Conservation (phyloP, 2,113 vertebrate genomes). For the Tilapia sparmanii region DNA sequence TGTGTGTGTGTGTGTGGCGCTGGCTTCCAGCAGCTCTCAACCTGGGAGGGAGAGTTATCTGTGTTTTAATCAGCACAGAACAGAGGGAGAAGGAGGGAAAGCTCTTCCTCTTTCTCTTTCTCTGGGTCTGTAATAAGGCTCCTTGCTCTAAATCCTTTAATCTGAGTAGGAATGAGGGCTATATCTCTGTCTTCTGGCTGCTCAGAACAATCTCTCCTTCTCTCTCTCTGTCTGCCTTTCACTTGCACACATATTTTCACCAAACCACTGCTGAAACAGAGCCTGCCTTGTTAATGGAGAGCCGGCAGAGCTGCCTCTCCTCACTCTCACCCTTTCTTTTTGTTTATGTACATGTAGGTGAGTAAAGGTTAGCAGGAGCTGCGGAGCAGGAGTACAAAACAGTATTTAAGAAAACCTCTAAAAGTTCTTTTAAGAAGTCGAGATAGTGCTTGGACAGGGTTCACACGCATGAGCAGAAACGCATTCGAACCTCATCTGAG, state of each 20-base stretch:
- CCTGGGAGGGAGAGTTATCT: constrained; percentile 30
- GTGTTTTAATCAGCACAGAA: constrained; percentile 47
- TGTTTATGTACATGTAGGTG: background rate
- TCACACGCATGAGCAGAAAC: background rate
- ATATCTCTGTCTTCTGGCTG: constrained; percentile 41
- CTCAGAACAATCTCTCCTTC: constrained; percentile 11
- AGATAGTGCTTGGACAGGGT: background rate
- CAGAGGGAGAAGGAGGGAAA: constrained; percentile 3
- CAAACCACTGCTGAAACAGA: background rate
- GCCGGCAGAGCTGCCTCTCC: background rate
- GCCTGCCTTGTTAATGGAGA: constrained; percentile 32
- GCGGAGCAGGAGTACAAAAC: background rate
- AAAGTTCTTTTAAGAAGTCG: background rate
- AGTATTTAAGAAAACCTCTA: background rate
- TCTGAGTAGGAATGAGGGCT: constrained; percentile 53
- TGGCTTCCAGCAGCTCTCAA: constrained; percentile 16
- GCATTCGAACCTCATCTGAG: background rate
- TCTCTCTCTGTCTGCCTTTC: background rate
- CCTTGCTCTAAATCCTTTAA: constrained; percentile 57
- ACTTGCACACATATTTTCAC: background rate
- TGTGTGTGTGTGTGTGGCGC: background rate
- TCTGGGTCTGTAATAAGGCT: constrained; percentile 38
- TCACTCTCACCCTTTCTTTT: background rate
- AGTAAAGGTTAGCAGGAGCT: background rate
- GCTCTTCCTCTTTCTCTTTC: constrained; percentile 7